Evolutionary conservation across 2,797 vertebrate species (phyloP), one percentile per base, ranked within the genome.

Genomic region (Amblyopsis hoosieri): DNA sequence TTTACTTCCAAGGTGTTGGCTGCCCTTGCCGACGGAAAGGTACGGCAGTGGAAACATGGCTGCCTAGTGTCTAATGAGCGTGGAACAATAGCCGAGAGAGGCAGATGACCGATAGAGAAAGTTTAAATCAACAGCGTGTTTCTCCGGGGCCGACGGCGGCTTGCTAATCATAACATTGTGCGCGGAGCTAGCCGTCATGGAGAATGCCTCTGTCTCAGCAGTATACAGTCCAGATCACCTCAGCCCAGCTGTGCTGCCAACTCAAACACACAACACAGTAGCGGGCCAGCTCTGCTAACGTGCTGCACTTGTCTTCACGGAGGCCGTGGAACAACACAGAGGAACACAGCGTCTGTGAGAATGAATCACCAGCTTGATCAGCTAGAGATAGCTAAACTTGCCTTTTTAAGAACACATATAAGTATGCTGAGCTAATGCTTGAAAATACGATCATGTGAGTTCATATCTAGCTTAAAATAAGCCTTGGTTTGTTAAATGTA

Each of bases 1-100:
- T 90, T 89, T 87, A 74, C 78, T 79, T 89, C 86, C 11, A 67
- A 89, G 79, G 89, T 83, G 84, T 81, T 76, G 81, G 69, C 76
- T 74, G 74, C 55, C 64, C 76, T 79, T 15, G 2, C 51, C 3
- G 57, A 48, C 54, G 12, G 52, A 2, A 31, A 31, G 62, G 66
- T 17, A 57, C 74, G 72, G 65, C 74, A 54, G 69, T 67, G 82
- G 80, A 81, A 84, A 86, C 71, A 74, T 6, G 71, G 68, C 57
- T 0, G 67, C 29, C 69, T 85, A 81, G 33, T 2, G 31, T 12
- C 51, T 29, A 31, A 84, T 67, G 64, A 77, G 74, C 64, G 75
- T 54, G 66, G 74, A 87, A 86, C 80, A 86, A 90, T 76, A 42
- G 17, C 23, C 23, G 3, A 23, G 23, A 23, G 23, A 23, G 23